Evolutionary conservation across 2,888 invertebrate species (phyloP).

Genomic region (Ypsolopha scabrella): DNA sequence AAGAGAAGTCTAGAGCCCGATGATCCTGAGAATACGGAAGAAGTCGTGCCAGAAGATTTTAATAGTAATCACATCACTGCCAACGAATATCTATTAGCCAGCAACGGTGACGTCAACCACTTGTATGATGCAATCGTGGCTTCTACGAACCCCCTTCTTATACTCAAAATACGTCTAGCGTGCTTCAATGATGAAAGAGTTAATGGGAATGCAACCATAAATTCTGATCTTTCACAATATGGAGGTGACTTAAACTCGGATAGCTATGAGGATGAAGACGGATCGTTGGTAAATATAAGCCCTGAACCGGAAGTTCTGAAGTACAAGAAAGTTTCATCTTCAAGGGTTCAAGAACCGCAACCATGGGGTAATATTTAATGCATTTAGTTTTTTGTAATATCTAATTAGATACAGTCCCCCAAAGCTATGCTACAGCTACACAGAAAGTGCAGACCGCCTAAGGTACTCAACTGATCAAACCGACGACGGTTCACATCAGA

Average conservation of each 20-base stretch:
- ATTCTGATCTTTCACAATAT: background rate
- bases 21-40: slow-evolving; percentile 15
- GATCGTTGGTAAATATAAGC: slow-evolving; percentile 20
- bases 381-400: too few species aligned
- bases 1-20: slow-evolving; percentile 30
- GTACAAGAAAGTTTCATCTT: slow-evolving; percentile 33
- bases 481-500: too few species aligned
- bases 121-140: slow-evolving; percentile 27
- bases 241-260: slow-evolving; percentile 18
- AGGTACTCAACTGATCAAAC: too few species aligned
- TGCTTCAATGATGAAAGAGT: slow-evolving; percentile 30
- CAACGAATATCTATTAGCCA: slow-evolving; percentile 29
- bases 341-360: slow-evolving; percentile 18
- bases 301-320: slow-evolving; percentile 26
- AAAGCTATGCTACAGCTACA: too few species aligned
- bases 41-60: too few species aligned
- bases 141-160: slow-evolving; percentile 38
- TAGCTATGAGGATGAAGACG: slow-evolving; percentile 16
- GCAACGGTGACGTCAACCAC: slow-evolving; percentile 20
- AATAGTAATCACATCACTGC: slow-evolving; percentile 15
- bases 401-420: too few species aligned
- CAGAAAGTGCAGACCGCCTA: too few species aligned
- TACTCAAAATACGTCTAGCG: slow-evolving; percentile 47
- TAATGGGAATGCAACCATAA: slow-evolving; percentile 12
- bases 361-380: slow-evolving; percentile 18